Conservation (phyloP, 2,888 invertebrate genomes). For the Phorcus lineatus region DNA sequence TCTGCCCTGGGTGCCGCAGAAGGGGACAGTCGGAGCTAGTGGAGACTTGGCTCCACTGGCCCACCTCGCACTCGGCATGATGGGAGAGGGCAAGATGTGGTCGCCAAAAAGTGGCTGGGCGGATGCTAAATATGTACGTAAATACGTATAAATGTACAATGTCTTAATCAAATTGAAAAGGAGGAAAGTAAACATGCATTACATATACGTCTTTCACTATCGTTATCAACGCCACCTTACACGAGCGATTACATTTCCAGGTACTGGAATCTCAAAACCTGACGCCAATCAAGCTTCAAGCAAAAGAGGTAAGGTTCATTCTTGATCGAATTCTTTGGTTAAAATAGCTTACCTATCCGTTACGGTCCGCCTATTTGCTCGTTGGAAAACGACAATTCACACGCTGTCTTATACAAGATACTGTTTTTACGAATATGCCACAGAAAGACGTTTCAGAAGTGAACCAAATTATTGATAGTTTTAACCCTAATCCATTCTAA, state of each 20-base stretch:
- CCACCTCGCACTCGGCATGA: conserved; percentile 81
- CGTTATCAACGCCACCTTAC: neutral
- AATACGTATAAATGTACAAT: neutral
- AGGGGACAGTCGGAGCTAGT: conserved; percentile 81
- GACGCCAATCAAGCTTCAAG: conserved; percentile 78
- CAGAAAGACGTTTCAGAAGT: too few species aligned
- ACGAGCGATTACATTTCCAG: conserved; percentile 55
- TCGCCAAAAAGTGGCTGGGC: conserved; percentile 81
- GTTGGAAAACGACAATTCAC: too few species aligned
- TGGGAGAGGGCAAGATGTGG: conserved; percentile 84
- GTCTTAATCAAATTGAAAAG: neutral
- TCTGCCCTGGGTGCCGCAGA: conserved; percentile 7
- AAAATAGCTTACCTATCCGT: too few species aligned
- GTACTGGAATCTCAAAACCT: conserved; percentile 79
- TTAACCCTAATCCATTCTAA: too few species aligned
- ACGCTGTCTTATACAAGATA: too few species aligned
- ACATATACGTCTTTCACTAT: neutral
- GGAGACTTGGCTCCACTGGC: conserved; percentile 83
- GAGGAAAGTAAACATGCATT: neutral
- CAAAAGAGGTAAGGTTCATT: conserved; percentile 79
- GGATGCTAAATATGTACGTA: conserved; percentile 78
- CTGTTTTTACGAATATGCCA: too few species aligned
- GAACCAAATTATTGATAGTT: too few species aligned
- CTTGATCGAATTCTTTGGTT: too few species aligned
- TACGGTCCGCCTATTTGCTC: too few species aligned